These are phyloP conservation scores for Cryptoprocta ferox DNA, from an alignment of 2,797 vertebrate species.

Conservation along the genomic window DNA sequence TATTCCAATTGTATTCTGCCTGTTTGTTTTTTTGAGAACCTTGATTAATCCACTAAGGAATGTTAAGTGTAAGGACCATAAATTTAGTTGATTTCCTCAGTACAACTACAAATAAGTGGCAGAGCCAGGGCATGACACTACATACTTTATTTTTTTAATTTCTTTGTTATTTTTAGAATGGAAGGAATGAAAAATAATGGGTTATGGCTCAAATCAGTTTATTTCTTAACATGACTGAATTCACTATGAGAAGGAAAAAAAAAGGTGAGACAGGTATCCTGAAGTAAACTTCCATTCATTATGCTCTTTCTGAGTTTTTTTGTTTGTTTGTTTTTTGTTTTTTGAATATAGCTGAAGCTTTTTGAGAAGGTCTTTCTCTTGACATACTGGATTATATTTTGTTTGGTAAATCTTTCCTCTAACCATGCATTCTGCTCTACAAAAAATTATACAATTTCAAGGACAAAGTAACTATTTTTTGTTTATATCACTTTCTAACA, in stretches of 20 bases:
- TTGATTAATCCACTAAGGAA: neutral
- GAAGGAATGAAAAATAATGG: neutral
- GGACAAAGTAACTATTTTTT: neutral
- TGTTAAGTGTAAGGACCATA: neutral
- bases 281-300: neutral
- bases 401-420: neutral
- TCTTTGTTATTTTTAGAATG: conserved; percentile 13
- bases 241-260: neutral
- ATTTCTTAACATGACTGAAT: neutral
- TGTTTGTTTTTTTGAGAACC: neutral
- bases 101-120: neutral
- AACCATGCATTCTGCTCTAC: neutral
- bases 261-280: neutral
- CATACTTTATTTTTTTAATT: neutral
- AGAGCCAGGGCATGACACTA: neutral
- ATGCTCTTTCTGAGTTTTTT: neutral
- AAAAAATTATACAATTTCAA: neutral
- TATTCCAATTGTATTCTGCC: neutral
- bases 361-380: neutral
- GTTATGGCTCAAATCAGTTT: neutral
- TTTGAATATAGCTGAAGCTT: neutral
- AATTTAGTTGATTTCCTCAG: neutral
- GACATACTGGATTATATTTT: neutral
- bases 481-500: neutral
- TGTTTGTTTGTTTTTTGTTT: neutral